Evolutionary conservation across 2,888 invertebrate species (phyloP), one percentile per base, ranked within the genome.

Genomic region (Tridacna crocea): DNA sequence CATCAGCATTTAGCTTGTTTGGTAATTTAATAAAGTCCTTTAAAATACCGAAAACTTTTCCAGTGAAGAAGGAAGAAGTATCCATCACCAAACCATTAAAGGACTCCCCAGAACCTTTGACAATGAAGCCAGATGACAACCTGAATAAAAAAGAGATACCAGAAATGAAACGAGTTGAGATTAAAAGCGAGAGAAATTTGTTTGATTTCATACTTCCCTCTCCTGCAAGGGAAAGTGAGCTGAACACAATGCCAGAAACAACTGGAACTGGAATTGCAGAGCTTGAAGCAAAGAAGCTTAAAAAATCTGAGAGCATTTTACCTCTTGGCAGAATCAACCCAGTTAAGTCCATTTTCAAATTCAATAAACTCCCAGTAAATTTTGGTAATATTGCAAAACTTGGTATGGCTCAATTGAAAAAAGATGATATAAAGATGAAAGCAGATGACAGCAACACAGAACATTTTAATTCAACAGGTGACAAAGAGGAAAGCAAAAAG

Each of bases 331-430:
- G 24, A 13, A 70, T 51, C 12, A 36, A 26, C 17, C 36, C 66
- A 13, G 51, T 70, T 0, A 86, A 86, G 36, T 75, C 86, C 26
- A 79, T 82, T 72, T 86, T 86, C 47, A 86, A 86, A 70, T 82
- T 86, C 60, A 82, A 82, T 22, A 85, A 85, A 75, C 63, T 86
- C 10, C 81, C 79, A n/a, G 73, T 82, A 8, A 86, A 84, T 66
- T 86, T 86, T 84, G 82, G 86, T 11, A 82, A 79, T 36, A 86
- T 86, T 58, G 86, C 86, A 22, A 86, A 86, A 60, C 82, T 86
- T 73, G 83, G 84, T 36, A 78, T 86, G 68, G 74, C 79, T 12
- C 82, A 84, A 51, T 58, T 84, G n/a, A 86, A 86, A 78, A 73
- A 76, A 72, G 84, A 82, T 65, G 70, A 58, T 0, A 70, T 15